Base-by-base conservation (phyloP, 2,888 invertebrate species). In the Leistus spinibarbis region DNA sequence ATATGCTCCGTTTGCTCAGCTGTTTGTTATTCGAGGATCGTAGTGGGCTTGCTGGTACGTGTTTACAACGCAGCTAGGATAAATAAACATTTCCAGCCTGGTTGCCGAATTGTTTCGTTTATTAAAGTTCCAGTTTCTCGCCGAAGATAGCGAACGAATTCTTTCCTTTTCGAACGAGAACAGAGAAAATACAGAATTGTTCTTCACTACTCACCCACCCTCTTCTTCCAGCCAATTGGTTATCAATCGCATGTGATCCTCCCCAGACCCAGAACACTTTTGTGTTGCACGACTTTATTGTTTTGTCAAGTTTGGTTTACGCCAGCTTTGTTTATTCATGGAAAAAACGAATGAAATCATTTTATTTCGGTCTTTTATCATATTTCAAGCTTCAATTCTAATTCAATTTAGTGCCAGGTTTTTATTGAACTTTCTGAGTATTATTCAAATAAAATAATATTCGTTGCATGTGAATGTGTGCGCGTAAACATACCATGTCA, bases 91-190 rank as follows among this genome's bases (percentile, higher is more conserved):
- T 64, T 66, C 68, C 13, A 5, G 23, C 68, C 64, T 71, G 71
- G 23, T 64, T 71, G 16, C 23, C 70, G 70, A 70, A 63, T 70
- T 71, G 71, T 71, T 71, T 71, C 71, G 71, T 71, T 71, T 71
- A 71, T 71, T 71, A 71, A 64, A 64, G 64, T 64, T 71, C 64
- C 71, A 64, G 71, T 71, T 71, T 71, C 54, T 63, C 64, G 53
- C 23, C 57, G 40, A 40, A 40, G 40, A 40, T 13, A 40, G 13
- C 64, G 17, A 23, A 64, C 54, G 71, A 64, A 71, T 71, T 64
- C 64, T 23, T 71, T 71, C 19, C 54, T 54, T 24, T 54, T 63
- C 22, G 20, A 69, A 20, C 20, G 57, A 19, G 56, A 17, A 56
- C 23, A 69, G 27, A 20, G 57, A 54, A 68, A 23, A 68, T 56